A percentile compares a stretch with the other conserved stretches of the same genome.
These are phyloP conservation scores for Chrysocyon brachyurus DNA, from an alignment of 2,797 vertebrate species.

Conservation along the genomic window DNA sequence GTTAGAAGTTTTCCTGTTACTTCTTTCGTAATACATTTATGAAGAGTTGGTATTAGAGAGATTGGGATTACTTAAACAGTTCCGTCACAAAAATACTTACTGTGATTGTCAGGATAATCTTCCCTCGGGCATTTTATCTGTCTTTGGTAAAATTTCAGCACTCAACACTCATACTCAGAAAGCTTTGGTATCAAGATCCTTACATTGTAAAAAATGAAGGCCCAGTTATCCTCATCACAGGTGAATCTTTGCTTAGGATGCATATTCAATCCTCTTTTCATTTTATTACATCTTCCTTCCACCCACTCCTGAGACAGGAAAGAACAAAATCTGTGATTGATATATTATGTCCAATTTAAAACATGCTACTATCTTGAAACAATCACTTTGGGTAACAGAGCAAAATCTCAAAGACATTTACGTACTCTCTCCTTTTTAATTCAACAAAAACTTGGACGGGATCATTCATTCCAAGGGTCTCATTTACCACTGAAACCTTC, in stretches of 20 bases:
- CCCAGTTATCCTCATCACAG: neutral
- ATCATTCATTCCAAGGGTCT: neutral
- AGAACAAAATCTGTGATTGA: neutral
- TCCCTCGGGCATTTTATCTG: neutral
- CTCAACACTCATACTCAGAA: neutral
- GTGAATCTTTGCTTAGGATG: neutral
- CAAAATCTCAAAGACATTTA: neutral
- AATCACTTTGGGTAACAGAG: slow-evolving; percentile 4
- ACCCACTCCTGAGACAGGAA: neutral
- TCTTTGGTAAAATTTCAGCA: slow-evolving; percentile 44
- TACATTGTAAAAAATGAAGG: neutral
- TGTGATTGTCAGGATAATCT: neutral
- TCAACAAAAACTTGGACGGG: neutral
- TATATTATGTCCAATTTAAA: slow-evolving; percentile 20
- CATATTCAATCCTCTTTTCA: neutral
- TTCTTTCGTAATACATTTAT: neutral
- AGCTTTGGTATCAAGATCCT: neutral
- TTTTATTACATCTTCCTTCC: neutral
- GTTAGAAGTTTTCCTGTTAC: neutral
- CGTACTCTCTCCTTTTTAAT: neutral
- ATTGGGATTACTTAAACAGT: neutral
- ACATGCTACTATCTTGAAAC: neutral
- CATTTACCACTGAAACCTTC: neutral
- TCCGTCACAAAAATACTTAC: neutral
- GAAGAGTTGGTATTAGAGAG: slow-evolving; percentile 26